Evolutionary conservation across 2,113 vertebrate species (phyloP).

Genomic region (Saguinus midas): DNA sequence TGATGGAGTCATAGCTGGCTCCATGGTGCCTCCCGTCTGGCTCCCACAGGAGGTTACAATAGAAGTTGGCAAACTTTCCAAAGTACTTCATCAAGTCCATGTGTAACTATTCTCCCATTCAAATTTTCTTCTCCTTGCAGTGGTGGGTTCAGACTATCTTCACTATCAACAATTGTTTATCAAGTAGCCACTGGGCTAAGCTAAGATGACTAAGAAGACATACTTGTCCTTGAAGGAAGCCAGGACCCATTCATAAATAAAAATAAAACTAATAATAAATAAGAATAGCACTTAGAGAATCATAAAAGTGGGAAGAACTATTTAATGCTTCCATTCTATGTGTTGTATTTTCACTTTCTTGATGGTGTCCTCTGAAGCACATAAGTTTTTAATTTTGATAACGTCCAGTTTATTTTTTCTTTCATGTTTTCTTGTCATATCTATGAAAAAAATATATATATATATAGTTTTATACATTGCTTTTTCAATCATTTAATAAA

Average conservation of each 20-base stretch:
- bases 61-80: neutral
- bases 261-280: neutral
- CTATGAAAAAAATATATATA: neutral
- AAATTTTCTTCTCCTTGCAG: neutral
- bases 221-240: neutral
- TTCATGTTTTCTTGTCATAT: neutral
- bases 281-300: neutral
- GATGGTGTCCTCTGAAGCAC: neutral
- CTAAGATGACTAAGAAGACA: neutral
- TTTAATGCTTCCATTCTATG: neutral
- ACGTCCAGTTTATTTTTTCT: neutral
- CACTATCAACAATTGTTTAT: neutral
- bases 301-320: neutral
- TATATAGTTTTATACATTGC: neutral
- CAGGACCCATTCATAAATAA: neutral
- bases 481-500: neutral
- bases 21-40: neutral
- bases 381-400: neutral
- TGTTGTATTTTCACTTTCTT: neutral
- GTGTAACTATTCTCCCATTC: neutral
- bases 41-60: slow-evolving; percentile 12
- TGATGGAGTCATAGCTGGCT: neutral
- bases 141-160: neutral
- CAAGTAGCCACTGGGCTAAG: neutral
- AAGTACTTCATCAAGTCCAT: neutral